Conservation (phyloP, 2,797 vertebrate genomes). For the Rhincodon typus region DNA sequence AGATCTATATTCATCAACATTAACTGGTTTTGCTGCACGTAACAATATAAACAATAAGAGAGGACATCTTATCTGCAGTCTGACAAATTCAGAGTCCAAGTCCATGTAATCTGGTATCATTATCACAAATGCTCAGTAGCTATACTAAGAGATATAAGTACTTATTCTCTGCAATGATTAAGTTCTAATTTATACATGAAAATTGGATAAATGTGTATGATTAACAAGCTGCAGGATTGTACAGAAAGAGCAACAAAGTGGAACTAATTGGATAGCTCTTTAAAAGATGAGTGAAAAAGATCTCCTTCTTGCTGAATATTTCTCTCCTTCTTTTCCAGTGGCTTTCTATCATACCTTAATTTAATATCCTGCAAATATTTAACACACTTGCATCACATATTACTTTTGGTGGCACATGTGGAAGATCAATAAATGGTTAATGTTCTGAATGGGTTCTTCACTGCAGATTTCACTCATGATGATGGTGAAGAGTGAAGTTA, state of each 20-base stretch:
- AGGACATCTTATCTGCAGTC: no score
- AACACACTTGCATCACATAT: neutral
- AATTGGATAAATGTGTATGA: neutral
- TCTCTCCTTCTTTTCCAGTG: neutral
- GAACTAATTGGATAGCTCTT: neutral
- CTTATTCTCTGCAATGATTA: no score
- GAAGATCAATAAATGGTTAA: neutral
- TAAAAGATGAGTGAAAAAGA: neutral
- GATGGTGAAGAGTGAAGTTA: neutral
- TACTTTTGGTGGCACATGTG: neutral
- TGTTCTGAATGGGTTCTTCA: neutral
- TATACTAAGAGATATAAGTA: no score
- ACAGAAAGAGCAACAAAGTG: neutral
- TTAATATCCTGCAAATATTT: neutral
- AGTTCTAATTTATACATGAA: no score
- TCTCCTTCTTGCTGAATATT: neutral
- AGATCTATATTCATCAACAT: no score
- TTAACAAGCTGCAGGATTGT: neutral
- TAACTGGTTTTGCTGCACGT: no score
- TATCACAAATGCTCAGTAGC: no score
- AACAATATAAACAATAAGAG: no score
- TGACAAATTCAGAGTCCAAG: no score
- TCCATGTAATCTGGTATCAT: no score
- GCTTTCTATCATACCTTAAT: neutral
- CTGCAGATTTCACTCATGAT: neutral